Conservation (phyloP, 2,888 invertebrate genomes). For the Tyria jacobaeae region DNA sequence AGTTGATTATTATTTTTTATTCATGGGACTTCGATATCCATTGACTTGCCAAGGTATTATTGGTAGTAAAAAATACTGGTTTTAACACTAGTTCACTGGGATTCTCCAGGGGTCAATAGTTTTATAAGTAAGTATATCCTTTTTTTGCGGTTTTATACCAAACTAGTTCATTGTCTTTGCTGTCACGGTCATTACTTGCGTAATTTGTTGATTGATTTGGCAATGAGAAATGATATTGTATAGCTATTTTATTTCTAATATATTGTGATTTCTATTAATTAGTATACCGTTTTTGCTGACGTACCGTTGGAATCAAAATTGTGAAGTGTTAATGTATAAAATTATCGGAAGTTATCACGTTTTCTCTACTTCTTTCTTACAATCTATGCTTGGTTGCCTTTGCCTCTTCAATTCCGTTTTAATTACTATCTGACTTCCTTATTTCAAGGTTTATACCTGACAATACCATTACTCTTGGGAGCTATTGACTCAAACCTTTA, state of each 20-base stretch:
- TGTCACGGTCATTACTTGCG: conserved; percentile 7
- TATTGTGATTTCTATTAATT: conserved; percentile 20
- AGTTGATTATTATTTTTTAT: conserved; percentile 8
- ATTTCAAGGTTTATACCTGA: too few species aligned
- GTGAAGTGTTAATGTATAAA: background rate
- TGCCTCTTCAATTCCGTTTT: too few species aligned
- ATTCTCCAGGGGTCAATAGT: conserved; percentile 17
- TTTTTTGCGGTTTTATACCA: background rate
- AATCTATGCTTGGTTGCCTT: too few species aligned
- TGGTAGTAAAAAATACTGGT: background rate
- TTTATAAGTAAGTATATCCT: conserved; percentile 11
- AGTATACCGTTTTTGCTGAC: conserved; percentile 7
- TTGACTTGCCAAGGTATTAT: conserved; percentile 1
- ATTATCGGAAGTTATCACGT: too few species aligned
- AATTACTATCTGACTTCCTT: too few species aligned
- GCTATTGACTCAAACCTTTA: too few species aligned
- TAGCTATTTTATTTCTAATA: conserved; percentile 3
- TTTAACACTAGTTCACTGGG: background rate
- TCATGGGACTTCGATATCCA: background rate
- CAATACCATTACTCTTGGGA: too few species aligned
- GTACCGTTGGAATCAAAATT: background rate
- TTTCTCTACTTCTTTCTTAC: too few species aligned
- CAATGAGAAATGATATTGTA: conserved; percentile 22
- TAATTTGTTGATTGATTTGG: conserved; percentile 21
- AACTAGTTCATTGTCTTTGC: conserved; percentile 19